Percentiles rank a stretch among this genome's conserved stretches.
Conservation (phyloP, 2,113 vertebrate genomes). For the Pimephales promelas region DNA sequence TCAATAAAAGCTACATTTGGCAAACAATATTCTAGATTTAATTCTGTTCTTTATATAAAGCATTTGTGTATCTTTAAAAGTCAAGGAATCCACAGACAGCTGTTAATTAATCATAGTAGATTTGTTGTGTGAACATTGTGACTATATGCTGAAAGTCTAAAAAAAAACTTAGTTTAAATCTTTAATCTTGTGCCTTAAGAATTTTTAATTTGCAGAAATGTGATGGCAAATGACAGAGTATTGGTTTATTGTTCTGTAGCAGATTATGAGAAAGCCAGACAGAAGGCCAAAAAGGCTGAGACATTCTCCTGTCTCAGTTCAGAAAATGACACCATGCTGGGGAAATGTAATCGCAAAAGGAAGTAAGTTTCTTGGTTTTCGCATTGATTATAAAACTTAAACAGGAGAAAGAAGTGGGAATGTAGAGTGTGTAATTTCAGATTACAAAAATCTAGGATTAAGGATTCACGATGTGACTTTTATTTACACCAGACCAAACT, state of each 20-base stretch:
- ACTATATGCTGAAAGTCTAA: not conserved
- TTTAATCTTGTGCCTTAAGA: not conserved
- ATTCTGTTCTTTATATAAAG: too few relatives aligned
- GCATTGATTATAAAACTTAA: not conserved
- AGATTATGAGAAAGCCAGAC: slow-evolving; percentile 11
- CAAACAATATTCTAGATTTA: too few relatives aligned
- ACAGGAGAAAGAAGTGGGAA: not conserved
- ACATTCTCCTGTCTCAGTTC: not conserved
- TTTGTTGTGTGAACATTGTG: not conserved
- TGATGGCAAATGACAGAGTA: not conserved
- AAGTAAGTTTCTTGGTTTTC: not conserved
- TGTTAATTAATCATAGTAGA: not conserved
- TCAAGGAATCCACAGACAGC: not conserved
- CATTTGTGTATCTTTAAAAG: not conserved
- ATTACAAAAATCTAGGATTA: too few relatives aligned
- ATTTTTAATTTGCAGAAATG: not conserved
- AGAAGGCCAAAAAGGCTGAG: not conserved
- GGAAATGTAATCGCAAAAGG: not conserved
- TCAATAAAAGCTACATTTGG: too few relatives aligned
- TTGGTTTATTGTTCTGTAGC: not conserved
- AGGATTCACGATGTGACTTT: not conserved
- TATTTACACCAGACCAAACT: not conserved
- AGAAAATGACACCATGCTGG: not conserved
- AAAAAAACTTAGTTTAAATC: too few relatives aligned
- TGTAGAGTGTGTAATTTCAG: too few relatives aligned